These are phyloP conservation scores for Tenrec ecaudatus DNA, from an alignment of 2,113 vertebrate species.

Conservation along the genomic window DNA sequence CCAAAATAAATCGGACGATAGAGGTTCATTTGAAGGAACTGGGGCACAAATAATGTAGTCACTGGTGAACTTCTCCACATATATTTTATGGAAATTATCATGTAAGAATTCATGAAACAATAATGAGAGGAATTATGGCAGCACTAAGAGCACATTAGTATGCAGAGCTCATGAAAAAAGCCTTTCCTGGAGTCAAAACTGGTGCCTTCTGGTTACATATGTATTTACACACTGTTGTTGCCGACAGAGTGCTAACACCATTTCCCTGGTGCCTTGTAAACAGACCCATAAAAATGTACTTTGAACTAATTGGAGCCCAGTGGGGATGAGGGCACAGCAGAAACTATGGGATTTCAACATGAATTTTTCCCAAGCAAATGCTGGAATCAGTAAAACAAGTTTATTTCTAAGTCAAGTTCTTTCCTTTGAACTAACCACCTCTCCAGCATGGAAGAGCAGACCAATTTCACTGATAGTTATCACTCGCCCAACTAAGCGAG, in stretches of 20 bases:
- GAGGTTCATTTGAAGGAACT: conserved; percentile 60
- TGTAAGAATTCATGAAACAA: conserved; percentile 10
- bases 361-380: neutral
- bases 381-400: conserved; percentile 12
- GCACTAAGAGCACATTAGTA: conserved; percentile 23
- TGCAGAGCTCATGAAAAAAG: conserved; percentile 37
- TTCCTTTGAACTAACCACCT: neutral
- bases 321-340: conserved; percentile 37
- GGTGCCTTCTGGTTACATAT: conserved; percentile 48
- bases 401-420: conserved; percentile 27
- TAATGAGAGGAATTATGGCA: conserved; percentile 55
- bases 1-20: neutral
- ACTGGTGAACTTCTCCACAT: conserved; percentile 55
- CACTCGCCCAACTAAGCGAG: neutral
- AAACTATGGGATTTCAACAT: conserved; percentile 47
- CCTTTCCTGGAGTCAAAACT: conserved; percentile 9
- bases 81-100: conserved; percentile 37
- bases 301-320: conserved; percentile 69
- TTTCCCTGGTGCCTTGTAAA: conserved; percentile 59
- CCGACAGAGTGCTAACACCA: conserved; percentile 38
- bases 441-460: neutral
- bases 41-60: conserved; percentile 29
- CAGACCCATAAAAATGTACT: conserved; percentile 25
- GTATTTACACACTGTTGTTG: conserved; percentile 59
- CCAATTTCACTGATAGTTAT: neutral